Percentiles rank a stretch among this genome's conserved stretches.
Conservation (phyloP, 30 jellyfish, hydroid and myxozoan species). For the Cassiopea andromeda region DNA sequence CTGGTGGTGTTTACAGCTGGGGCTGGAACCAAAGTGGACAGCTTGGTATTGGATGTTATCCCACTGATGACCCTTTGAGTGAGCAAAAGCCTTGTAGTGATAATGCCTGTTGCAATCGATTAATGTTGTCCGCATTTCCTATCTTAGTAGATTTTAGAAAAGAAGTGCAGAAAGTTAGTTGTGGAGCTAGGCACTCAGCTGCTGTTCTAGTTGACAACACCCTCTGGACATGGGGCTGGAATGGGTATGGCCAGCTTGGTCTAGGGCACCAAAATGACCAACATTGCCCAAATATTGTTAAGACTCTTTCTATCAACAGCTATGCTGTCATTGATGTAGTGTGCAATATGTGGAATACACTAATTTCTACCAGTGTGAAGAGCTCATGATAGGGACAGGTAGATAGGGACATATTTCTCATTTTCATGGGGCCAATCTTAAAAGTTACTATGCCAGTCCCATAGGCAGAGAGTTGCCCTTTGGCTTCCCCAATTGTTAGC, state of each 20-base stretch:
- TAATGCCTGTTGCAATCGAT: slow-evolving; percentile 21
- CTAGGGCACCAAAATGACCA: slow-evolving; percentile 70
- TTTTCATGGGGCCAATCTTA: neutral
- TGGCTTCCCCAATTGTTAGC: no score
- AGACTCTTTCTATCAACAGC: neutral
- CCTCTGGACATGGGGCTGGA: slow-evolving; percentile 99
- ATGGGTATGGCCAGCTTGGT: slow-evolving; percentile 94
- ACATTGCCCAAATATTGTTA: slow-evolving; percentile 47
- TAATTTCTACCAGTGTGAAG: neutral
- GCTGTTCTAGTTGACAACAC: slow-evolving; percentile 73
- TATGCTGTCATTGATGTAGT: slow-evolving; percentile 6
- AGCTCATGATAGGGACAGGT: neutral
- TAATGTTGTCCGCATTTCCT: slow-evolving; percentile 44
- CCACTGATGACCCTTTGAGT: slow-evolving; percentile 1
- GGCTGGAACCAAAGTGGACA: slow-evolving; percentile 99
- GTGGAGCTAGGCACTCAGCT: slow-evolving; percentile 97
- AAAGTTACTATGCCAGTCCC: no score
- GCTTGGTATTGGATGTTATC: slow-evolving; percentile 78
- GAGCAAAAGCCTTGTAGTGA: slow-evolving; percentile 30
- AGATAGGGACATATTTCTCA: neutral
- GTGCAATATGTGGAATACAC: slow-evolving; percentile 75
- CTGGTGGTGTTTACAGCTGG: slow-evolving; percentile 97
- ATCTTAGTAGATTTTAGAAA: slow-evolving; percentile 61
- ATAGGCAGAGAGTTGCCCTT: no score
- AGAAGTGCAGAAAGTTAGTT: slow-evolving; percentile 49